A percentile compares a stretch with the other conserved stretches of the same genome.
These are phyloP conservation scores for Cyrtonyx montezumae DNA, from an alignment of 2,113 vertebrate species.

Conservation along the genomic window DNA sequence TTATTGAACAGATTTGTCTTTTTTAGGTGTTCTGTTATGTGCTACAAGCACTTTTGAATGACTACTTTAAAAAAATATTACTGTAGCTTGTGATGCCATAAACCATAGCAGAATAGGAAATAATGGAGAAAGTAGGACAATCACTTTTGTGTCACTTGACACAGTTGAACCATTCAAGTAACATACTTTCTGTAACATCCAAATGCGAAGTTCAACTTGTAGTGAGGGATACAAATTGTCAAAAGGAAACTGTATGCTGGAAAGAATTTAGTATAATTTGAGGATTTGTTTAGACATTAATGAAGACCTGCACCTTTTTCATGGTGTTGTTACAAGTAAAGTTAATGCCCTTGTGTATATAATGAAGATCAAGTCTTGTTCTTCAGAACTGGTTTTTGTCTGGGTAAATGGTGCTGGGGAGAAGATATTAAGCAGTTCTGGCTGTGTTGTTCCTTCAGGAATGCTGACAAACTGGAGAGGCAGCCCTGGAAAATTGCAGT, in stretches of 20 bases:
- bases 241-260: background rate
- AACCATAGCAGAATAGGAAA: background rate
- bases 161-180: background rate
- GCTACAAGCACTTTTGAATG: background rate
- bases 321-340: background rate
- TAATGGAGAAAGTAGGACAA: background rate
- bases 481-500: background rate
- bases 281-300: conserved; percentile 16
- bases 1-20: background rate
- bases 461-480: background rate
- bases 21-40: background rate
- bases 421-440: background rate
- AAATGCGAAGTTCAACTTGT: background rate
- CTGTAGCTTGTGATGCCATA: background rate
- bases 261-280: background rate
- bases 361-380: background rate
- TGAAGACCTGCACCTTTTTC: background rate
- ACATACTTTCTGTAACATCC: background rate
- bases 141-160: background rate
- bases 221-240: background rate
- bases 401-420: background rate
- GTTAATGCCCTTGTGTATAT: background rate
- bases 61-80: background rate
- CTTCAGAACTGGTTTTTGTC: background rate
- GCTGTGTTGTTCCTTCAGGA: background rate